phyloP scores from a whole-genome alignment of 2,113 vertebrate species.

The Plecturocebus donacophilus region DNA sequence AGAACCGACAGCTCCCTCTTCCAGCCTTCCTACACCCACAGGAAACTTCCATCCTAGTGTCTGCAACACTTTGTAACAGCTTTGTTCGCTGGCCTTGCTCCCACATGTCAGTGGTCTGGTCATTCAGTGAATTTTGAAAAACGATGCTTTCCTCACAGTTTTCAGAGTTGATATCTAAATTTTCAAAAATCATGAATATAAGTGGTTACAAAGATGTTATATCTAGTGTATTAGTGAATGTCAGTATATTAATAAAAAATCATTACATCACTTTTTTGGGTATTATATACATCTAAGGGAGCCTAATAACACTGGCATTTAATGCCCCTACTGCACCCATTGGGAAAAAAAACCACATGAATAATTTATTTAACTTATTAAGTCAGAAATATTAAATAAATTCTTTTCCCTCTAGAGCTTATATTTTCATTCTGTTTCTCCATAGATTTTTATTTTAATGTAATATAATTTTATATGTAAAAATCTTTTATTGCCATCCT shows the following conservation, averaged over 20 bases:
- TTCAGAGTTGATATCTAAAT: background rate
- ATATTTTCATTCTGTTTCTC: background rate
- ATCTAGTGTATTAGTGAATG: background rate
- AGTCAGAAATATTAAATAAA: background rate
- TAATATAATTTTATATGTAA: background rate
- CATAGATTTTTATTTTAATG: slow-evolving; percentile 27
- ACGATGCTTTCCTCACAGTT: background rate
- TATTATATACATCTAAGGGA: background rate
- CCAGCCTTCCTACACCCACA: background rate
- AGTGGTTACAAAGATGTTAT: background rate
- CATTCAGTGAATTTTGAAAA: background rate
- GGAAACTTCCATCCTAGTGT: background rate
- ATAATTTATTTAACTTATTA: background rate
- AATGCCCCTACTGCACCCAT: background rate
- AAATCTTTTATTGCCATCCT: background rate
- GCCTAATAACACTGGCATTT: background rate
- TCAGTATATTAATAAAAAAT: background rate
- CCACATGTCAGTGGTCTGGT: background rate
- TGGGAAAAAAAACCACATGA: background rate
- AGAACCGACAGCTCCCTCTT: background rate
- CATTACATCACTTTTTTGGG: background rate
- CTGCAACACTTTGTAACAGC: background rate
- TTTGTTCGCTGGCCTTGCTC: background rate
- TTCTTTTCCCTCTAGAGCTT: background rate
- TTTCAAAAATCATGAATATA: background rate